phyloP scores from a whole-genome alignment of 2,888 invertebrate genomes.

The Asteroscopus sphinx region DNA sequence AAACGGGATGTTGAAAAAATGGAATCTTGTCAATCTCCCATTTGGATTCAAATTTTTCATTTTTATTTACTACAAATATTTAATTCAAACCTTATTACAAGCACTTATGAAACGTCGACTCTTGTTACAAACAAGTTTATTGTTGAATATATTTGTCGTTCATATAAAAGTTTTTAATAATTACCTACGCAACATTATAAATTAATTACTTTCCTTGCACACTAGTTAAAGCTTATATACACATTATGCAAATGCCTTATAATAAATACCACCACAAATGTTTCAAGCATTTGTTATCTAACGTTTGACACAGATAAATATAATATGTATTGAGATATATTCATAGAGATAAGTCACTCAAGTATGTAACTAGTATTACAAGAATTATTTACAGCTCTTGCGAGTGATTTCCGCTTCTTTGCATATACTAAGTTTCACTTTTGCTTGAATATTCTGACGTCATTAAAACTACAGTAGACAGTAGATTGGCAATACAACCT shows the following conservation, averaged over 20 bases:
- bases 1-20: no score
- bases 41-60: no score
- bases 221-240: slow-evolving; percentile 12
- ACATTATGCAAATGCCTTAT: slow-evolving; percentile 20
- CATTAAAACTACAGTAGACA: slow-evolving; percentile 6
- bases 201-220: slow-evolving; percentile 14
- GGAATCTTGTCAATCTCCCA: no score
- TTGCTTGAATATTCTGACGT: slow-evolving; percentile 10
- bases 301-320: slow-evolving; percentile 25
- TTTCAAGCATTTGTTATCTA: slow-evolving; percentile 18
- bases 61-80: no score
- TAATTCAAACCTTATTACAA: no score
- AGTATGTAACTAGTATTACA: slow-evolving; percentile 27
- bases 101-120: no score
- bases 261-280: slow-evolving; percentile 9
- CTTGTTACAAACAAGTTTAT: not conserved
- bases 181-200: slow-evolving; percentile 9
- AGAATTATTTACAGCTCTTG: slow-evolving; percentile 36
- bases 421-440: slow-evolving; percentile 38
- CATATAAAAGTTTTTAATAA: slow-evolving; percentile 9
- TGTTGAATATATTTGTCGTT: not conserved
- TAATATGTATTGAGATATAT: slow-evolving; percentile 23
- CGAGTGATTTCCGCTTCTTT: slow-evolving; percentile 38
- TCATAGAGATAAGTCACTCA: slow-evolving; percentile 22
- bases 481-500: no score